These are phyloP conservation scores for Mastigias papua DNA, from an alignment of 30 jellyfish, hydroid and myxozoan genomes.

Conservation along the genomic window DNA sequence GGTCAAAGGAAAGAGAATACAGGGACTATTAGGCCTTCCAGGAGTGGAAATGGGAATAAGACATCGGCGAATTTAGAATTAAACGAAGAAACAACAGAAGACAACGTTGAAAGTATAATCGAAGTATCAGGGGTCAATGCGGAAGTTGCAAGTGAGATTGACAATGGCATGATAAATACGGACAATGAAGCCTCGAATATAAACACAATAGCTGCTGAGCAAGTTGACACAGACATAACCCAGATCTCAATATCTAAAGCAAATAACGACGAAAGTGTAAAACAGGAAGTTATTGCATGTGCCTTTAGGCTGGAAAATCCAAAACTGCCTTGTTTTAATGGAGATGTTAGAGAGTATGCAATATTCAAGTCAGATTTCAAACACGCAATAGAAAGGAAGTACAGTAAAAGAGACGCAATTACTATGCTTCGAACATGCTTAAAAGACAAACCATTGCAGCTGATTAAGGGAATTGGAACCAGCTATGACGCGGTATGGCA, in stretches of 20 bases:
- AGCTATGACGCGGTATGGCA: constrained; percentile 75
- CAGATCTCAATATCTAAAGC: constrained; percentile 43
- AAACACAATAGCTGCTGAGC: neutral
- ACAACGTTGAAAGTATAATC: constrained; percentile 3
- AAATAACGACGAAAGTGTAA: constrained; percentile 38
- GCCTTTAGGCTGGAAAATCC: constrained; percentile 63
- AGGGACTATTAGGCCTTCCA: constrained; percentile 19
- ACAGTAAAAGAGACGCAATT: constrained; percentile 57
- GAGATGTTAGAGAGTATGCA: constrained; percentile 73
- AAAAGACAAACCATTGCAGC: constrained; percentile 65
- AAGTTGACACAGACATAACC: neutral
- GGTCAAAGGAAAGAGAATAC: constrained; percentile 6
- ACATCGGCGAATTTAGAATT: constrained; percentile 7
- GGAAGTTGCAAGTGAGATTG: neutral
- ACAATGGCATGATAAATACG: neutral
- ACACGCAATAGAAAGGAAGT: constrained; percentile 56
- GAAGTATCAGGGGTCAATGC: constrained; percentile 1
- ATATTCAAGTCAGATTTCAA: constrained; percentile 52
- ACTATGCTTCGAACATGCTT: constrained; percentile 60
- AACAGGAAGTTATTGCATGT: constrained; percentile 34
- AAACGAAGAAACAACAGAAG: constrained; percentile 36
- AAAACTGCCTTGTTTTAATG: constrained; percentile 67
- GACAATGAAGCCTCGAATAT: neutral
- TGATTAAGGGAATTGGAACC: constrained; percentile 61
- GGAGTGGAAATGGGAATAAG: neutral